Conservation (phyloP, 2,797 vertebrate species). For the Clarias pachynema region DNA sequence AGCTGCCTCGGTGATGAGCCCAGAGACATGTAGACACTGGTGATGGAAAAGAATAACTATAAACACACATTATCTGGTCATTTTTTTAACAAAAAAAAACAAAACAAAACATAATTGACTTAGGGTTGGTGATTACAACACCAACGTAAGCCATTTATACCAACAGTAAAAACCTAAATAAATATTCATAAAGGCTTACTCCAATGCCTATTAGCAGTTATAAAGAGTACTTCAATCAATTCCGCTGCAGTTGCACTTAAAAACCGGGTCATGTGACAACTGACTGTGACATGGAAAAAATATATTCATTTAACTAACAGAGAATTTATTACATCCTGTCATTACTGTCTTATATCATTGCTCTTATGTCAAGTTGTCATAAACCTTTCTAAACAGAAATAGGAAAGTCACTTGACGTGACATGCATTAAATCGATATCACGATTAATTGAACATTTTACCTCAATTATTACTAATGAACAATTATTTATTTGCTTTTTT, state of each 20-base stretch:
- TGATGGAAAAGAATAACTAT: background rate
- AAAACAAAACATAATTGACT: background rate
- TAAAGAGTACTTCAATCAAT: too few species aligned
- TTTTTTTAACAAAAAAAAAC: background rate
- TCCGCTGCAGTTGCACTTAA: too few species aligned
- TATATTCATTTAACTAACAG: background rate
- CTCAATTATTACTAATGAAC: too few species aligned
- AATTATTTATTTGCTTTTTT: too few species aligned
- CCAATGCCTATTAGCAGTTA: background rate
- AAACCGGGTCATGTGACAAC: background rate
- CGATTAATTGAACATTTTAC: too few species aligned
- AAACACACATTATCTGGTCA: background rate
- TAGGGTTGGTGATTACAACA: background rate
- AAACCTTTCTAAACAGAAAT: background rate
- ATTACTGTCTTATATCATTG: background rate
- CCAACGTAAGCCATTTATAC: background rate
- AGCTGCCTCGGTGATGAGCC: background rate
- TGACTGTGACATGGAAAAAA: background rate
- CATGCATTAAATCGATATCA: too few species aligned
- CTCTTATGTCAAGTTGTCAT: background rate
- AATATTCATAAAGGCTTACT: background rate
- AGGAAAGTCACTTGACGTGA: background rate
- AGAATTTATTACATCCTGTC: background rate
- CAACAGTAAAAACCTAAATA: background rate
- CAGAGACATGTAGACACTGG: background rate